Evolutionary conservation across 2,797 vertebrate genomes (phyloP), one percentile per base, ranked within the genome.

Genomic region (Hippopotamyrus pictus): DNA sequence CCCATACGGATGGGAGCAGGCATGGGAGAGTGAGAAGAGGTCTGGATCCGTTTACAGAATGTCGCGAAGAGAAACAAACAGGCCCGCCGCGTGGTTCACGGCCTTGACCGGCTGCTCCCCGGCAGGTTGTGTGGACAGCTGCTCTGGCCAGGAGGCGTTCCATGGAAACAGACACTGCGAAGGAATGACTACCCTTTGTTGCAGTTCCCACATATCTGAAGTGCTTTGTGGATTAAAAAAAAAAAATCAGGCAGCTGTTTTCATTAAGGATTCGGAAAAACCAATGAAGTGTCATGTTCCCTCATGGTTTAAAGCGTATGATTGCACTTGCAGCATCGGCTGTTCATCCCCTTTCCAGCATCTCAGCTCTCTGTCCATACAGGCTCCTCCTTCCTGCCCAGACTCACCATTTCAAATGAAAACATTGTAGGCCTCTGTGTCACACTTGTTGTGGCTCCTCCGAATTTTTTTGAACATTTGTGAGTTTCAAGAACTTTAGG

Each of bases 251-350:
- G 2, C 85, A 86, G 85, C 85, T 86, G 85, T 86, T 86, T 86
- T 54, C 29, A 57, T 57, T 86, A 50, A 86, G 85, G 85, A 86
- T 86, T 41, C 54, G 85, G 85, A 86, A 86, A 86, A 86, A 86
- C 17, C 85, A 86, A 51, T 57, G 85, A 86, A 29, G 44, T 86
- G 85, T 86, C 85, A 86, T 57, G 46, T 86, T 86, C 51, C 50
- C 85, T 19, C 3, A 50, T 22, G 48, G 82, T 51, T 5, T 29
- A 25, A n/a, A 44, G 22, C 82, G 4, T 25, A 51, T 50, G 82
- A 51, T 29, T 17, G 22, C n/a, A 12, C 44, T 48, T 85, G 50
- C 82, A 29, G 44, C 50, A 19, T 85, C n/a, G 4, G 46, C 46
- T 4, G 22, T 50, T 29, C n/a, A 6, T 51, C 48, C n/a, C 12